Conservation (phyloP, 2,888 invertebrate genomes). For the Anaspis maculata region DNA sequence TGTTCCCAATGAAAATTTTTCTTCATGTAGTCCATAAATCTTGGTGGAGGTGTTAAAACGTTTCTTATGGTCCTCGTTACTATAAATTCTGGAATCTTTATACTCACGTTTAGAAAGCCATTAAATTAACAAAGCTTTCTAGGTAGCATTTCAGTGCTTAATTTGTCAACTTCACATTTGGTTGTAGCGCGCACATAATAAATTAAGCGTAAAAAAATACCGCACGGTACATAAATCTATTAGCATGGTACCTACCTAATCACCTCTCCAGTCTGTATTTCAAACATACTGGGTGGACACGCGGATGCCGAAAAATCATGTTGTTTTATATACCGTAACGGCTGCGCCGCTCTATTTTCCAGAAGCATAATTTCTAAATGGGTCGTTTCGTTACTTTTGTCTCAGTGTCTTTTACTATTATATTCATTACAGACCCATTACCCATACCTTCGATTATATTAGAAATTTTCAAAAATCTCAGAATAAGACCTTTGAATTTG, state of each 20-base stretch:
- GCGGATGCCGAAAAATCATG: too few species aligned
- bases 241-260: too few species aligned
- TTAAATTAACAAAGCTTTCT: slow-evolving; percentile 1
- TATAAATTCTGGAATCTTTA: background rate
- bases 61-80: background rate
- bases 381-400: too few species aligned
- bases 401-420: background rate
- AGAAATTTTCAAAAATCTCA: too few species aligned
- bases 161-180: slow-evolving; percentile 2
- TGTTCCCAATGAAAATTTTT: background rate
- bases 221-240: slow-evolving; percentile 2
- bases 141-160: slow-evolving; percentile 3
- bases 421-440: background rate
- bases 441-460: too few species aligned
- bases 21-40: background rate
- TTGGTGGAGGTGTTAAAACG: background rate
- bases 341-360: too few species aligned
- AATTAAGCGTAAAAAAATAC: slow-evolving; percentile 1
- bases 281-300: too few species aligned
- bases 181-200: slow-evolving; percentile 1
- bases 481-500: too few species aligned
- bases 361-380: too few species aligned
- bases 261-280: too few species aligned
- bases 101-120: background rate
- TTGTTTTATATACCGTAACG: too few species aligned